Base-by-base conservation (phyloP, 2,888 invertebrate genomes). In the Dichetophora obliterata region DNA sequence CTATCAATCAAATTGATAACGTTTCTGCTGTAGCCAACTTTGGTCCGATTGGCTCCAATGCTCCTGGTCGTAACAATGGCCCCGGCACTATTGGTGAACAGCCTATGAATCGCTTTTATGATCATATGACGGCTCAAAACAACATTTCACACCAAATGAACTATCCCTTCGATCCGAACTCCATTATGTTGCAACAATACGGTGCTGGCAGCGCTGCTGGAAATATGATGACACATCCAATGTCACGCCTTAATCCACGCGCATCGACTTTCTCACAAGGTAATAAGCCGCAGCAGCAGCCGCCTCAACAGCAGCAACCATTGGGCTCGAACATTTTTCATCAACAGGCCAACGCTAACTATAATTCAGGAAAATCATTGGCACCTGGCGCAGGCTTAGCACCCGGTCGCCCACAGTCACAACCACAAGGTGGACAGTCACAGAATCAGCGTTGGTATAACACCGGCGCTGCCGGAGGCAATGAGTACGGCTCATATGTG, bases 171-270 rank as follows among this genome's bases (percentile, higher is more conserved):
- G 87, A 88, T 65, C 82, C 84, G 34, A 78, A 82, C 54, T 54
- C 74, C 22, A 74, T 74, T 14, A 74, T 74, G 74, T 52, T 74
- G 16, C 74, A 65, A 31, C 66, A 65, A 31, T 79, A 78, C 19
- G 79, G 77, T 81, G 75, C 65, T 69, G 81, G 82, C 31, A 76
- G 78, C 61, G 74, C 75, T 68, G 78, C 78, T 19, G 80, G 52
- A 50, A 80, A 72, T n/a, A 79, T 90, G 91, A 78, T 80, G 27
- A 84, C 81, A 37, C 82, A 82, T 50, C 79, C 80, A 27, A 91
- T 92, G 90, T 93, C 93, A 57, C 92, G 95, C 75, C 90, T 96
- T 57, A 96, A 96, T 89, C 95, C 95, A 0, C 93, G 95, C 82
- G 95, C 95, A 5, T 95, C 95, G 0, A 94, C 94, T 84, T 96